phyloP scores from a whole-genome alignment of 2,888 invertebrate species.

The Polymixis lichenea region DNA sequence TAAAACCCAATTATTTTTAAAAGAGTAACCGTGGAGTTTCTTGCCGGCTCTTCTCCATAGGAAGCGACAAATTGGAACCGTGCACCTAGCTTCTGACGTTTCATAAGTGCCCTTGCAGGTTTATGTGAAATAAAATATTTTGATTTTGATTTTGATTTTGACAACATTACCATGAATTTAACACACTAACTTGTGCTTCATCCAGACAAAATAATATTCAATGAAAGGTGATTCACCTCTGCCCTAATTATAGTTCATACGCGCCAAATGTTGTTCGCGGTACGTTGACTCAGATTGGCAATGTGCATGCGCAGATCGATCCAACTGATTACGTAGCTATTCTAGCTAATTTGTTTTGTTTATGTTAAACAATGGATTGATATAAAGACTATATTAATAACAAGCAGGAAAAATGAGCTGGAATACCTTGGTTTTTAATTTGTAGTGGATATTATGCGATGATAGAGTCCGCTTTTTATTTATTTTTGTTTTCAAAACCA shows the following conservation, averaged over 20 bases:
- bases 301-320: conserved; percentile 32
- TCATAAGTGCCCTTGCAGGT: no score
- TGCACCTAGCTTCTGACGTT: no score
- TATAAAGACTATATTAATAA: not conserved
- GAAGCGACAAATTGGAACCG: no score
- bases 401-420: not conserved
- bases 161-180: not conserved
- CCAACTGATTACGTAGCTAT: conserved; percentile 12
- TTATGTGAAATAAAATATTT: no score
- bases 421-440: not conserved
- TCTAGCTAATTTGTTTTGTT: conserved; percentile 11
- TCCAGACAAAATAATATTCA: conserved; percentile 17
- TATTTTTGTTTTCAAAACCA: no score
- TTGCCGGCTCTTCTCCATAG: no score
- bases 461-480: no score
- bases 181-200: not conserved
- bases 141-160: no score
- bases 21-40: no score
- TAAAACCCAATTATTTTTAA: no score
- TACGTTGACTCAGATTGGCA: conserved; percentile 35
- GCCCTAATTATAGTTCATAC: conserved; percentile 61
- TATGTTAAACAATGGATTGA: not conserved
- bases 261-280: conserved; percentile 48
- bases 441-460: no score
- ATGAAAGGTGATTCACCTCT: conserved; percentile 60